A percentile compares a stretch with the other conserved stretches of the same genome.
phyloP scores from a whole-genome alignment of 2,888 invertebrate genomes.

The Saturnia japonica region DNA sequence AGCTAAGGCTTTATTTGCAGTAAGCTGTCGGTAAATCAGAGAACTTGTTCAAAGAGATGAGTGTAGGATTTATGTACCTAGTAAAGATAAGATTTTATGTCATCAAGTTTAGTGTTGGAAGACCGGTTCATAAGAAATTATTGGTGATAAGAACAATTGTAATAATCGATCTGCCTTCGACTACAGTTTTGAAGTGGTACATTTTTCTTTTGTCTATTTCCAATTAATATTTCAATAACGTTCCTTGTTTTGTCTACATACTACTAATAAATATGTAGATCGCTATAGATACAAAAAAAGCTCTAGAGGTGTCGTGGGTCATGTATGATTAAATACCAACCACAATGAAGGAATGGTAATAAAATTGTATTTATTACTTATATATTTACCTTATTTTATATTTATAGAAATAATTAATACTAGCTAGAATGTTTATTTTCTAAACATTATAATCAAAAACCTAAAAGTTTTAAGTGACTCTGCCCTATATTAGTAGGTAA shows the following conservation, averaged over 20 bases:
- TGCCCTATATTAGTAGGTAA: too few species aligned
- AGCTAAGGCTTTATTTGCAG: conserved; percentile 27
- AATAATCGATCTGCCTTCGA: neutral
- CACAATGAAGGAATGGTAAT: too few species aligned
- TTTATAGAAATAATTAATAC: too few species aligned
- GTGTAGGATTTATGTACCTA: conserved; percentile 4
- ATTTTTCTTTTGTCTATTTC: neutral
- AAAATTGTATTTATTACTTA: too few species aligned
- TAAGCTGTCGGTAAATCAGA: conserved; percentile 14
- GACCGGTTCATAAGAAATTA: neutral
- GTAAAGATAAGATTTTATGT: conserved; percentile 14
- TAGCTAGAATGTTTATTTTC: too few species aligned
- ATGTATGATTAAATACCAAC: too few species aligned
- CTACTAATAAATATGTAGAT: too few species aligned
- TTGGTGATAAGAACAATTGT: neutral
- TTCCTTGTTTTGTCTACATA: neutral
- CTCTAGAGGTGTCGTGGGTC: too few species aligned
- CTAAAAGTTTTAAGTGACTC: too few species aligned
- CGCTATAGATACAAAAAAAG: too few species aligned
- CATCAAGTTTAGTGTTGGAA: neutral
- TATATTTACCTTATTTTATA: too few species aligned
- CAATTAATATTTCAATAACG: neutral
- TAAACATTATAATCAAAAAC: too few species aligned
- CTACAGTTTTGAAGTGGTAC: neutral
- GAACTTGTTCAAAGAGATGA: conserved; percentile 9